Evolutionary conservation across 2,888 invertebrate genomes (phyloP), one percentile per base, ranked within the genome.

Genomic region (Eledona agricola): DNA sequence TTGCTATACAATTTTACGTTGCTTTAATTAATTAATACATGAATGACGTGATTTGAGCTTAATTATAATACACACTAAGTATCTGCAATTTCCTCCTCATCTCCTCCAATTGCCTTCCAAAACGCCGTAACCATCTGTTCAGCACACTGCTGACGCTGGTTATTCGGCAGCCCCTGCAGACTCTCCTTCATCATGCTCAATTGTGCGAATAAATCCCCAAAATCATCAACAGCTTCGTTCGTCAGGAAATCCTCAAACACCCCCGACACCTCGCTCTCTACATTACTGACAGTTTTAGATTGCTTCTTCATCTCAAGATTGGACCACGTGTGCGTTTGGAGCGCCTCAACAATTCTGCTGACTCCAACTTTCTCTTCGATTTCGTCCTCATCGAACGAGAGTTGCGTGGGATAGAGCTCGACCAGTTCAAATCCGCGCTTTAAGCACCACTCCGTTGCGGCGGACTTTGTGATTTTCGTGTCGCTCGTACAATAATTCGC

Each of bases 21-120:
- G n/a, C n/a, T n/a, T n/a, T n/a, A n/a, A n/a, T n/a, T n/a, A n/a
- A n/a, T n/a, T n/a, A n/a, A n/a, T n/a, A n/a, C n/a, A n/a, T n/a
- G n/a, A n/a, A n/a, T n/a, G n/a, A n/a, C n/a, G n/a, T n/a, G n/a
- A n/a, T n/a, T n/a, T n/a, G n/a, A n/a, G n/a, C n/a, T n/a, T n/a
- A n/a, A n/a, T n/a, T n/a, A n/a, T 17, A 6, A 7, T 22, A 22
- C 6, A 23, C 2, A 3, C 61, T 75, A 75, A 45, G 73, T 67
- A 69, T 80, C 82, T 47, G 78, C 78, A 55, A 87, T 77, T 75
- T 89, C 88, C 58, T 85, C 84, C 54, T 83, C 83, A 70, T 86
- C 85, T 9, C 88, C 88, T 9, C 87, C 88, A 66, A 89, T 85
- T 1, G 88, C 86, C 66, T 81, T 81, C 88, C 88, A 89, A 72